Percentiles rank a stretch among this genome's conserved stretches.
Evolutionary conservation across 2,888 invertebrate genomes (phyloP).

Genomic region (Chaetogeoica ovagalla): DNA sequence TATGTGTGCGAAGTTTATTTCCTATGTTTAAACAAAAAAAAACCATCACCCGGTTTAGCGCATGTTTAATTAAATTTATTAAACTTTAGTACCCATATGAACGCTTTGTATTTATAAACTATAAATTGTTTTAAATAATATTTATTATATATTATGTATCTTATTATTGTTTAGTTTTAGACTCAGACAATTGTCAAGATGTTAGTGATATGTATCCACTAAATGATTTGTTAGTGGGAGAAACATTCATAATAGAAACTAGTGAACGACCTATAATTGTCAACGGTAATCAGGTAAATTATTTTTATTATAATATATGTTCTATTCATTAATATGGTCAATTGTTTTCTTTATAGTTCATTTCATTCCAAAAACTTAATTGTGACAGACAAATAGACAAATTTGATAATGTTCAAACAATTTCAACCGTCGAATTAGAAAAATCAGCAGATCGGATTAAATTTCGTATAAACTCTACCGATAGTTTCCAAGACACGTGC

Average conservation of each 20-base stretch:
- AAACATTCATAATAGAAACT: slow-evolving; percentile 31
- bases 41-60: too few species aligned
- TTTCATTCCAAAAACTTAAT: slow-evolving; percentile 20
- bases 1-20: too few species aligned
- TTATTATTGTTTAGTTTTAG: slow-evolving; percentile 29
- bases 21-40: too few species aligned
- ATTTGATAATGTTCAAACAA: background rate
- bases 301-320: background rate
- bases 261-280: slow-evolving; percentile 18
- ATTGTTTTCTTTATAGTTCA: slow-evolving; percentile 5
- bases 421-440: slow-evolving; percentile 15
- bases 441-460: background rate
- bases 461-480: slow-evolving; percentile 4
- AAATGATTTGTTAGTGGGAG: slow-evolving; percentile 30
- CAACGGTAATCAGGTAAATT: slow-evolving; percentile 2
- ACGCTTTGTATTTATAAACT: too few species aligned
- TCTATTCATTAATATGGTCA: background rate
- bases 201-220: slow-evolving; percentile 8
- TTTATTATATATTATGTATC: background rate
- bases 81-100: too few species aligned
- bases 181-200: slow-evolving; percentile 5
- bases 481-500: background rate
- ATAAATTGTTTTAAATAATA: background rate
- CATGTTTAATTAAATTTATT: too few species aligned
- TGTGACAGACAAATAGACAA: background rate